Evolutionary conservation across 2,888 invertebrate genomes (phyloP).

Genomic region (Portevinia maculata): DNA sequence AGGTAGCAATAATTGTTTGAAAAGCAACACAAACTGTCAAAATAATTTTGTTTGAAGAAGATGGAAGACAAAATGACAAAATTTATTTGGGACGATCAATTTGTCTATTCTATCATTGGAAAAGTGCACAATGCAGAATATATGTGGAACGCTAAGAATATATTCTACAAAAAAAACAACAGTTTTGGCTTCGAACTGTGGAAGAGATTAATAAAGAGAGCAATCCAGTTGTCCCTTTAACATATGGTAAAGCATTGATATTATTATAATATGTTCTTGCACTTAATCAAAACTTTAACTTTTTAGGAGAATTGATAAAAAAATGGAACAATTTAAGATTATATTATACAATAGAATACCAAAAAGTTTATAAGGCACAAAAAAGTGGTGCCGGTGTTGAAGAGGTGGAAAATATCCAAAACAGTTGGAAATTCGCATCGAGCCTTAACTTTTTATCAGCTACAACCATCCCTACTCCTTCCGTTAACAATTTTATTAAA

Average conservation of each 20-base stretch:
- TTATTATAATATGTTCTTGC: background rate
- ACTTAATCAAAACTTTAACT: background rate
- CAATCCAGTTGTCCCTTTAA: background rate
- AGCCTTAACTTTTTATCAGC: slow-evolving; percentile 10
- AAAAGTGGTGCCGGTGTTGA: slow-evolving; percentile 12
- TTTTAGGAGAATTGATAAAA: slow-evolving; percentile 18
- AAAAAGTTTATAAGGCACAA: slow-evolving; percentile 14
- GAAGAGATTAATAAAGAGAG: slow-evolving; percentile 7
- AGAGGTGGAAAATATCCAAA: slow-evolving; percentile 6
- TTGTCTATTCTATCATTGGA: slow-evolving; percentile 5
- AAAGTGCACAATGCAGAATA: slow-evolving; percentile 10
- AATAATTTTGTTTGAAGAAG: background rate
- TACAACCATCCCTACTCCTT: background rate
- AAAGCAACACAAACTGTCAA: slow-evolving; percentile 1
- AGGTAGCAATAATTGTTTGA: background rate
- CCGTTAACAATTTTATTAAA: slow-evolving; percentile 8
- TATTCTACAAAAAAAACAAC: slow-evolving; percentile 3
- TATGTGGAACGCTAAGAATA: background rate
- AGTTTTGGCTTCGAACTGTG: slow-evolving; percentile 1
- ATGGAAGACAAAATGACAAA: slow-evolving; percentile 7
- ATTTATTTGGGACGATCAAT: slow-evolving; percentile 10
- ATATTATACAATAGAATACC: slow-evolving; percentile 14
- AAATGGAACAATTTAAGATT: slow-evolving; percentile 29
- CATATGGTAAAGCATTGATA: slow-evolving; percentile 5
- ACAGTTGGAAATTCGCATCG: slow-evolving; percentile 24